Evolutionary conservation across 2,888 invertebrate species (phyloP), one percentile per base, ranked within the genome.

Genomic region (Kuschelorhynchus macadamiae): DNA sequence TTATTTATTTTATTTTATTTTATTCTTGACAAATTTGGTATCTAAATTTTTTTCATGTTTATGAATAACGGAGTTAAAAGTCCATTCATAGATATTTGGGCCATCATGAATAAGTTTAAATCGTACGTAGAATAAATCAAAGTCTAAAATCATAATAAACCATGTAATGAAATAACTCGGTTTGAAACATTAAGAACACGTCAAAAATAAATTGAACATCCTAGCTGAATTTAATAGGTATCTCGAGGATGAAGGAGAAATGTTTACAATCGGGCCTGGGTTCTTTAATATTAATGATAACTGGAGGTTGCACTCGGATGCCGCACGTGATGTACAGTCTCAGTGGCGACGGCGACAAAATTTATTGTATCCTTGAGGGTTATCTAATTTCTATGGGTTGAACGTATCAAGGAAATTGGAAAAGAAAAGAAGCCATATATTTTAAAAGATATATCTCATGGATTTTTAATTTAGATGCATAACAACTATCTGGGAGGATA

Each of bases 271-370:
- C 57, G 44, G 25, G 25, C 41, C 18, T 46, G 41, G 33, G 30
- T 55, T 44, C 50, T 61, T 61, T 49, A 55, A 67, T 67, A 67
- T 67, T 67, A 61, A 67, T 67, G 67, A 55, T 46, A 49, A 61
- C 39, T 21, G 52, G 53, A 36, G n/a, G n/a, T n/a, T n/a, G n/a
- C n/a, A n/a, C n/a, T n/a, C n/a, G n/a, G n/a, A n/a, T n/a, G 46
- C 63, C 49, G 57, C 57, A 61, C 67, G 60, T 61, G 61, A 61
- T 67, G 67, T 56, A 67, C 55, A 55, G 61, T 61, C 56, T 49
- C 61, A 11, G 17, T 49, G 67, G 46, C 55, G 67, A 67, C 67
- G 55, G 39, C n/a, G 49, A 33, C 33, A 56, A 59, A 61, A 67
- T 67, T 67, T 67, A 67, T 67, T 59, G 61, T 53, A 61, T 67